These are phyloP conservation scores for Sceloporus undulatus DNA, from an alignment of 2,113 vertebrate genomes.

Conservation along the genomic window DNA sequence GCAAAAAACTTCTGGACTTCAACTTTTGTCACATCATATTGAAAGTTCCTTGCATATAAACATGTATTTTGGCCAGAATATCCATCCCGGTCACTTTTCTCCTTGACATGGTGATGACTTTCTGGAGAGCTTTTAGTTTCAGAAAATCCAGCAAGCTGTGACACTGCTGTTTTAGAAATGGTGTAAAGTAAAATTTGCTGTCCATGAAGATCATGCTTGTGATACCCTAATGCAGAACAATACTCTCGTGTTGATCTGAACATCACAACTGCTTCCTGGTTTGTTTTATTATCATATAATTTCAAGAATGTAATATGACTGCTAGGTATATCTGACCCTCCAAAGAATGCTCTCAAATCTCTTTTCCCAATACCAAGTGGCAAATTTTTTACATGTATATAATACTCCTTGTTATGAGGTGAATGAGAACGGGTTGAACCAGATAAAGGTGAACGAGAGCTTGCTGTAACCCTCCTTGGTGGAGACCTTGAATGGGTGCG, in stretches of 20 bases:
- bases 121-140: slow-evolving; percentile 68
- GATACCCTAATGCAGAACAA: slow-evolving; percentile 83
- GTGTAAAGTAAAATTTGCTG: slow-evolving; percentile 85
- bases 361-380: slow-evolving; percentile 82
- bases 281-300: slow-evolving; percentile 79
- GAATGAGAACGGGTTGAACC: slow-evolving; percentile 70
- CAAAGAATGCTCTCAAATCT: slow-evolving; percentile 87
- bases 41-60: slow-evolving; percentile 88
- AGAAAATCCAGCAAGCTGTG: slow-evolving; percentile 82
- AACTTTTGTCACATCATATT: slow-evolving; percentile 82
- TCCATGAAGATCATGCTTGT: slow-evolving; percentile 82
- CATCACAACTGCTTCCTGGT: slow-evolving; percentile 87
- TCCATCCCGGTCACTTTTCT: slow-evolving; percentile 69
- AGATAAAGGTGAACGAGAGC: slow-evolving; percentile 69
- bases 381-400: slow-evolving; percentile 90
- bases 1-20: slow-evolving; percentile 85
- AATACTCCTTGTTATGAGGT: slow-evolving; percentile 83
- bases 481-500: slow-evolving; percentile 74
- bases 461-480: slow-evolving; percentile 74
- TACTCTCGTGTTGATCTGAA: slow-evolving; percentile 88
- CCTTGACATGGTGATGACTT: slow-evolving; percentile 73
- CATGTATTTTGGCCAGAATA: slow-evolving; percentile 82
- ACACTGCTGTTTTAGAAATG: slow-evolving; percentile 88
- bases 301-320: slow-evolving; percentile 85
- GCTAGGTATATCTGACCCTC: slow-evolving; percentile 81